These are phyloP conservation scores for Engraulis encrasicolus DNA, from an alignment of 2,113 vertebrate species.

Conservation along the genomic window DNA sequence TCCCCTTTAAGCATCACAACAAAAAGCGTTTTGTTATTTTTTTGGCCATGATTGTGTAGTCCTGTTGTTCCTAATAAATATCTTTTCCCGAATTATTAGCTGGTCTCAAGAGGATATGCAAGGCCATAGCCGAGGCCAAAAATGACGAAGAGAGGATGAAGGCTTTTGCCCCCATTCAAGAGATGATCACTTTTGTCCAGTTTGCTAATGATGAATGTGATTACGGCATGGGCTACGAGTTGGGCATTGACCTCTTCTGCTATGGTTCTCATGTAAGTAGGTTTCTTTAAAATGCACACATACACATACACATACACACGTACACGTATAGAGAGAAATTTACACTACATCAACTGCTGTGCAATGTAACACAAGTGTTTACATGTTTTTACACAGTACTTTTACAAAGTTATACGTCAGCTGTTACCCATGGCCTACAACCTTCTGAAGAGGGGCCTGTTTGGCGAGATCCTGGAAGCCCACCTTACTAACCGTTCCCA, in stretches of 20 bases:
- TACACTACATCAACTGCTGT: too few relatives aligned
- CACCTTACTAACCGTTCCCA: slow-evolving; percentile 82
- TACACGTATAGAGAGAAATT: too few relatives aligned
- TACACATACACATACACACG: not conserved
- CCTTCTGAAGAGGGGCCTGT: slow-evolving; percentile 87
- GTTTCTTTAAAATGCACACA: not conserved
- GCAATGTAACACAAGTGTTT: not conserved
- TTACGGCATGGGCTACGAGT: slow-evolving; percentile 95
- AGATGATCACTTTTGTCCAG: slow-evolving; percentile 95
- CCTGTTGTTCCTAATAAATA: not conserved
- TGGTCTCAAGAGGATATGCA: slow-evolving; percentile 90
- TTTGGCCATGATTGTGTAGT: not conserved
- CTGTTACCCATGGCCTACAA: slow-evolving; percentile 92
- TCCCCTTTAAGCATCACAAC: too few relatives aligned
- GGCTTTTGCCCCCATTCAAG: slow-evolving; percentile 92
- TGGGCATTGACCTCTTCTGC: slow-evolving; percentile 94
- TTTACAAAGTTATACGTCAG: slow-evolving; percentile 91
- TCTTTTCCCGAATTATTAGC: slow-evolving; percentile 57
- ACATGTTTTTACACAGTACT: slow-evolving; percentile 80
- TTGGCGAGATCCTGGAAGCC: slow-evolving; percentile 87
- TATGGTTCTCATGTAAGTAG: slow-evolving; percentile 92
- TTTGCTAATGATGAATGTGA: slow-evolving; percentile 99
- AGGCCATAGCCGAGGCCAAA: slow-evolving; percentile 85
- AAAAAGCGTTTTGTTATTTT: not conserved
- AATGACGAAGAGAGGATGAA: slow-evolving; percentile 87